Evolutionary conservation across 2,113 vertebrate species (phyloP).

Genomic region (Sinocyclocheilus anshuiensis): DNA sequence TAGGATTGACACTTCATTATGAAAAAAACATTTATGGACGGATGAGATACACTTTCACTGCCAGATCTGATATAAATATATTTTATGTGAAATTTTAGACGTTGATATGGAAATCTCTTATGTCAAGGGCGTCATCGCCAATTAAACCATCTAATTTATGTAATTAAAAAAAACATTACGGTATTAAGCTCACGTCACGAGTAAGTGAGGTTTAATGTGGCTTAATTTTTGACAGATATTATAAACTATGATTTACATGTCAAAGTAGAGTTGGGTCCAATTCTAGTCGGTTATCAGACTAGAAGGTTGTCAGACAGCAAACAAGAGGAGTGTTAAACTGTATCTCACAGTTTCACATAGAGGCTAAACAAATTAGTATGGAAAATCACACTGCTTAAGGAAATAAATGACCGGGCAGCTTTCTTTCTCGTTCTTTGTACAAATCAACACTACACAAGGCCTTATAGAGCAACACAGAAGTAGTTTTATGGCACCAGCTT

Average conservation of each 20-base stretch:
- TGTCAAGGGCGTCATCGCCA: not conserved
- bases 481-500: slow-evolving; percentile 15
- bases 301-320: not conserved
- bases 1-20: not conserved
- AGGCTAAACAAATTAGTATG: slow-evolving; percentile 29
- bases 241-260: not conserved
- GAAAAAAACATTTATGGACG: slow-evolving; percentile 7
- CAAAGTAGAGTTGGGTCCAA: not conserved
- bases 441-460: not conserved
- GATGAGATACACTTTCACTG: not conserved
- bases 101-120: not conserved
- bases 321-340: not conserved
- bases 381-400: slow-evolving; percentile 15
- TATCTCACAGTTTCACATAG: slow-evolving; percentile 11
- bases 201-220: not conserved
- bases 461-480: not conserved
- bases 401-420: slow-evolving; percentile 12
- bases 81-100: not conserved
- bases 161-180: not conserved
- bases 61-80: not conserved
- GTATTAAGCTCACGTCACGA: not conserved
- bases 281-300: not conserved
- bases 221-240: not conserved
- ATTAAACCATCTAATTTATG: not conserved
- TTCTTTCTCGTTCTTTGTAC: not conserved